Percentiles rank a stretch among this genome's conserved stretches.
phyloP scores from a whole-genome alignment of 1,140 invertebrate genomes.

The Diabrotica virgifera region DNA sequence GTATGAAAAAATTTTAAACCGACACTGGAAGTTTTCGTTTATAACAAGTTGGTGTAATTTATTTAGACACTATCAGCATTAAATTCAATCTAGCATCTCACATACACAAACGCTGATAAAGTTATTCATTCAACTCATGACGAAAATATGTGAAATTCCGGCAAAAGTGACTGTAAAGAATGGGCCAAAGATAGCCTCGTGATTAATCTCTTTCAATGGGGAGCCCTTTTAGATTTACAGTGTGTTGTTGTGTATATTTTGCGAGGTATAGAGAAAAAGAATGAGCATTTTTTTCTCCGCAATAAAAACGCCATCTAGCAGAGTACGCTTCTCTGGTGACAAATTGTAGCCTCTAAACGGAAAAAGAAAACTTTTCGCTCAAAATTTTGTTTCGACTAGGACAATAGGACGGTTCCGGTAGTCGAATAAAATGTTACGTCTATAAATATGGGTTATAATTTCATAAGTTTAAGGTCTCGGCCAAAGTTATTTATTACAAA shows the following conservation, averaged over 20 bases:
- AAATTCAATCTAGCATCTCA: no score
- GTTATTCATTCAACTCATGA: neutral
- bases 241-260: constrained; percentile 3
- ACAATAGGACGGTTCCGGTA: neutral
- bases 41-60: no score
- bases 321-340: constrained; percentile 1
- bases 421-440: neutral
- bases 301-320: neutral
- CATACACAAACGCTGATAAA: neutral
- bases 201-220: constrained; percentile 2
- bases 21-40: no score
- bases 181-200: neutral
- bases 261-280: neutral
- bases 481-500: no score
- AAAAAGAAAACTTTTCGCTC: neutral
- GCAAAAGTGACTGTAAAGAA: neutral
- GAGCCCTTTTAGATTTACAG: neutral
- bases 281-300: no score
- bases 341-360: neutral
- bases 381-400: neutral
- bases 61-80: no score
- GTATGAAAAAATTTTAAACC: no score
- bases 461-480: no score
- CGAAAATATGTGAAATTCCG: neutral
- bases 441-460: no score